phyloP scores from a whole-genome alignment of 1,140 invertebrate genomes.

The Neodiprion fabricii region DNA sequence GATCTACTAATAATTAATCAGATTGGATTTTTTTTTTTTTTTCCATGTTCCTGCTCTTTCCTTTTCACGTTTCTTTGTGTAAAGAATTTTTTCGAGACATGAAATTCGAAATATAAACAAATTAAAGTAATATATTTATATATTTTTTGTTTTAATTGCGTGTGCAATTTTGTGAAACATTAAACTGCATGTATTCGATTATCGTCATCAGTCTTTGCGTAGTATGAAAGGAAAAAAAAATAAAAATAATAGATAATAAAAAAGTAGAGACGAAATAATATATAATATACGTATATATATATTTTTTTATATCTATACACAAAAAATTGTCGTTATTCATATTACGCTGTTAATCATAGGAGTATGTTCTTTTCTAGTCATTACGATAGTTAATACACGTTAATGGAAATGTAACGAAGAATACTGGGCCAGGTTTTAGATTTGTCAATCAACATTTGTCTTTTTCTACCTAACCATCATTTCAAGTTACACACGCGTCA shows the following conservation, averaged over 20 bases:
- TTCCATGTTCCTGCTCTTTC: too few species aligned
- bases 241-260: not conserved
- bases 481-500: too few species aligned
- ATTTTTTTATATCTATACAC: not conserved
- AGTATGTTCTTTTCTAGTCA: not conserved
- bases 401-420: slow-evolving; percentile 7
- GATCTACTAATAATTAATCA: too few species aligned
- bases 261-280: not conserved
- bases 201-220: not conserved
- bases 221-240: not conserved
- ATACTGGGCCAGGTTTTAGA: not conserved
- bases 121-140: not conserved
- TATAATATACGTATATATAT: not conserved
- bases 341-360: not conserved
- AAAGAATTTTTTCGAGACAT: not conserved
- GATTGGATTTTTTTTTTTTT: too few species aligned
- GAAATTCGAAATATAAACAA: not conserved
- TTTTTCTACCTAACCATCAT: not conserved
- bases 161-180: not conserved
- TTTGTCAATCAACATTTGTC: not conserved
- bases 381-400: not conserved
- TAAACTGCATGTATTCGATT: not conserved
- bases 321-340: not conserved
- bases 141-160: not conserved
- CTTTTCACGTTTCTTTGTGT: not conserved